Conservation (phyloP, 2,888 invertebrate genomes). For the Alcis repandata region DNA sequence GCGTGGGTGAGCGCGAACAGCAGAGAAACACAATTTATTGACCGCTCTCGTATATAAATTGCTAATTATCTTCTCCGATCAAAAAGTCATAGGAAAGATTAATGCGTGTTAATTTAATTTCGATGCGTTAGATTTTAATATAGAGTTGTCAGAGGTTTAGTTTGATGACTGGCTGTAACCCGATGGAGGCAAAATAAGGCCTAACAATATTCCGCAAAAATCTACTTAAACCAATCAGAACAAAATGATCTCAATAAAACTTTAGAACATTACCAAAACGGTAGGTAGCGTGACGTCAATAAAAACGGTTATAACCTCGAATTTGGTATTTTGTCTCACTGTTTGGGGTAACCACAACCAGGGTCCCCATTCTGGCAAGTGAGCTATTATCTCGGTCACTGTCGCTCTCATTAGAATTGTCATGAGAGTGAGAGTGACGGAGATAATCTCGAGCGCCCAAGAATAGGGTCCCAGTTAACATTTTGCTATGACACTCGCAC, state of each 20-base stretch:
- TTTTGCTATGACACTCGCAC: conserved; percentile 58
- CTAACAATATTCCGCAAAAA: too few relatives aligned
- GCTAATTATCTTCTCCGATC: conserved; percentile 63
- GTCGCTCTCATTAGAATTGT: too few relatives aligned
- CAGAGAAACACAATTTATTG: conserved; percentile 71
- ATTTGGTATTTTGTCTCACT: conserved; percentile 34
- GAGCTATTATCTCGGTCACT: too few relatives aligned
- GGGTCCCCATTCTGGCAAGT: too few relatives aligned
- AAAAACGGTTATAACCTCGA: conserved; percentile 9
- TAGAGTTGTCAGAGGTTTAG: conserved; percentile 22
- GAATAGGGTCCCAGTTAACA: too few relatives aligned
- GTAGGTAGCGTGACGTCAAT: conserved; percentile 6
- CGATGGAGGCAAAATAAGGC: not conserved
- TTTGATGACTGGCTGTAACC: not conserved
- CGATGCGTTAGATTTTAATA: conserved; percentile 40
- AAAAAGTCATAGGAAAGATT: conserved; percentile 51
- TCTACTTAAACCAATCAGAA: not conserved
- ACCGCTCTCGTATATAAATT: conserved; percentile 72
- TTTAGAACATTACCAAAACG: not conserved
- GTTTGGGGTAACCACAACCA: conserved; percentile 55
- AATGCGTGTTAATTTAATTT: conserved; percentile 41
- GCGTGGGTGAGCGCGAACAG: conserved; percentile 58
- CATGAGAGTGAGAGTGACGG: too few relatives aligned
- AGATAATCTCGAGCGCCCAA: too few relatives aligned
- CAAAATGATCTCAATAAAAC: not conserved